These are phyloP conservation scores for Cryptomyrus ogoouensis DNA, from an alignment of 2,113 vertebrate genomes.

Conservation along the genomic window DNA sequence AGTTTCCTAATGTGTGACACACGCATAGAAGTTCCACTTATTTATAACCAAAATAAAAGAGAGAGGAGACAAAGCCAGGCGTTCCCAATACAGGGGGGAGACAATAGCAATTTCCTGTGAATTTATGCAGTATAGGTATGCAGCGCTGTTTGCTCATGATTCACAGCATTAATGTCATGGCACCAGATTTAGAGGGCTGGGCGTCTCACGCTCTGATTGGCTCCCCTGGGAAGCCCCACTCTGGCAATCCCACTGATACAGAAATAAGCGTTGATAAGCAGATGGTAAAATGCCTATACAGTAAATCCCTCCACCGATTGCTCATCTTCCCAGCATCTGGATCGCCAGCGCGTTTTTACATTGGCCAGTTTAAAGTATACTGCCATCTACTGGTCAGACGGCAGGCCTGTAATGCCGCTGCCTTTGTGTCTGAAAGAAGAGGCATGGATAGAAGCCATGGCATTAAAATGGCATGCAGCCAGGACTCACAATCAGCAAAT, in stretches of 20 bases:
- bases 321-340: neutral
- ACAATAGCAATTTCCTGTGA: neutral
- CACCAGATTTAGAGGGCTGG: neutral
- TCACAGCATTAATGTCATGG: neutral
- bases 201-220: neutral
- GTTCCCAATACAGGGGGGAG: neutral
- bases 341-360: neutral
- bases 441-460: neutral
- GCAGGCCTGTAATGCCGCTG: neutral
- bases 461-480: neutral
- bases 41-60: neutral
- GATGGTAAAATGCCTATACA: neutral
- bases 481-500: neutral
- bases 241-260: neutral
- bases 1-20: neutral
- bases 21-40: neutral
- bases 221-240: neutral
- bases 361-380: slow-evolving; percentile 18
- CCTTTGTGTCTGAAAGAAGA: neutral
- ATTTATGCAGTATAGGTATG: neutral
- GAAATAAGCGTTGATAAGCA: neutral
- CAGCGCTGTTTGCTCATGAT: neutral
- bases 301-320: neutral
- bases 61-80: neutral
- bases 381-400: slow-evolving; percentile 20